Conservation (phyloP, 2,797 vertebrate species). For the Manis crassicaudata region DNA sequence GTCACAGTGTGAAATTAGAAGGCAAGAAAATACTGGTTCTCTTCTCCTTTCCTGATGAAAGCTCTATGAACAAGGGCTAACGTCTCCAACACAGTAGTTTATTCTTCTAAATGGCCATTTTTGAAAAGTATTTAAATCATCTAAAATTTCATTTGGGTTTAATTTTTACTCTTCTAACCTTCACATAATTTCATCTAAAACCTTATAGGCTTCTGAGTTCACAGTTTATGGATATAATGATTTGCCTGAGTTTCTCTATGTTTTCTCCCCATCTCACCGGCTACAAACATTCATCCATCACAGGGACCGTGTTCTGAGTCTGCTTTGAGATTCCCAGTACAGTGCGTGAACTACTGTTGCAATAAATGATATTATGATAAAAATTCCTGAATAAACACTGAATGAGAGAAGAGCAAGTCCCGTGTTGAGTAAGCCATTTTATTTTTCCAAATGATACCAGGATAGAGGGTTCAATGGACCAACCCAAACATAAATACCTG, state of each 20-base stretch:
- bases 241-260: background rate
- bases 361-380: background rate
- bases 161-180: background rate
- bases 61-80: background rate
- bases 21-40: background rate
- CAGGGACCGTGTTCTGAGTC: background rate
- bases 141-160: slow-evolving; percentile 40
- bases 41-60: background rate
- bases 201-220: background rate
- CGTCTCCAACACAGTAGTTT: background rate
- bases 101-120: background rate
- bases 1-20: background rate
- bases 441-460: background rate
- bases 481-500: slow-evolving; percentile 90
- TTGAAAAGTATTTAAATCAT: background rate
- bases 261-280: background rate
- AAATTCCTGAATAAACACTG: background rate
- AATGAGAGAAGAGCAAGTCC: background rate
- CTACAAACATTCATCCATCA: background rate
- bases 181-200: background rate
- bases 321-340: background rate
- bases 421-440: background rate
- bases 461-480: slow-evolving; percentile 39
- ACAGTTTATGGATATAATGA: background rate
- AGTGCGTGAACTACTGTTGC: background rate